Base-by-base conservation (phyloP, 2,113 vertebrate genomes). In the Sporophila hypoxantha region DNA sequence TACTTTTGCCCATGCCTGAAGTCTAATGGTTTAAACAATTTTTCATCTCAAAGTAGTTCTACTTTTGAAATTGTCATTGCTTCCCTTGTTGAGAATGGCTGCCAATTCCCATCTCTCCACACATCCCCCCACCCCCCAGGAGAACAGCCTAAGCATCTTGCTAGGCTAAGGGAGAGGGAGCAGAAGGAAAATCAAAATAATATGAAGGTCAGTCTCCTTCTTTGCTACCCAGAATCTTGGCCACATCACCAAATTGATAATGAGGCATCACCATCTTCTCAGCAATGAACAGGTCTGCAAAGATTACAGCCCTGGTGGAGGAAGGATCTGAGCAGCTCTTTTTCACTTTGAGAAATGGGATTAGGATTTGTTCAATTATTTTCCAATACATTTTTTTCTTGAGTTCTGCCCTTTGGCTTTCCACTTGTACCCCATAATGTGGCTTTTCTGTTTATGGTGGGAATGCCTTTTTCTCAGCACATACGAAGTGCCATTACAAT, bases 371-470 rank as follows among this genome's bases (percentile, higher is more conserved):
- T 53, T 87, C 20, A 9, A 0, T 42, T 70, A 62, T 82, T 79
- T 85, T 37, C 39, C 36, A 77, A 2, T 46, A n/a, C 2, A 15
- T 11, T 21, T 0, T 0, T 0, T 36, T 69, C 13, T 60, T 42
- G 52, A 81, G 27, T 39, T 71, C 74, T 86, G 74, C 46, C 87
- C 18, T 81, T 32, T 53, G 49, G 17, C 61, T 87, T 80, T 73
- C 67, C 0, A 0, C 26, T 78, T 78, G 5, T 3, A 44, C 9
- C 22, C 62, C 50, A 46, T 65, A 14, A 29, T 84, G 56, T 81
- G 61, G 32, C 44, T 88, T 94, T 30, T 61, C n/a, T 77, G 1
- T 62, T 74, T 42, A 20, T 23, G 18, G 4, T 59, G 14, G 29
- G 12, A 74, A 74, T 83, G 32, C 9, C 49, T 52, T 81, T 88